These are phyloP conservation scores for Tinamus guttatus DNA, from an alignment of 2,113 vertebrate species.

Conservation along the genomic window DNA sequence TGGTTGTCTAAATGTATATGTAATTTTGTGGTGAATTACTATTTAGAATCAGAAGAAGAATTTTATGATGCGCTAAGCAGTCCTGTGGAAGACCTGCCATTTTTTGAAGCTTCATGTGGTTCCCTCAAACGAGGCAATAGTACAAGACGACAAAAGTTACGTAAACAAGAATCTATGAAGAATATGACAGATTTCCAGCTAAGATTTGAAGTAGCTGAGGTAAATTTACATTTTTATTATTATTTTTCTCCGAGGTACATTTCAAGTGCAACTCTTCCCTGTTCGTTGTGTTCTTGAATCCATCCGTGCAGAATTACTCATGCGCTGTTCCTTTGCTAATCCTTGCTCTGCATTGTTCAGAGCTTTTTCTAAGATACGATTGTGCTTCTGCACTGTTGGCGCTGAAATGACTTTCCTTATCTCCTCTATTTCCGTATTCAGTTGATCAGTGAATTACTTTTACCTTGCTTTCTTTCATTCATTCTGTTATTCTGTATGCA, in stretches of 20 bases:
- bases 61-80: conserved; percentile 94
- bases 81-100: conserved; percentile 83
- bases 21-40: conserved; percentile 35
- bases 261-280: neutral
- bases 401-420: neutral
- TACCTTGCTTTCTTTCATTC: neutral
- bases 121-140: conserved; percentile 56
- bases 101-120: conserved; percentile 79
- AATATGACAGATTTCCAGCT: conserved; percentile 90
- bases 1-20: neutral
- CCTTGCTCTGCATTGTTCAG: neutral
- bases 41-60: conserved; percentile 91
- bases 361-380: neutral
- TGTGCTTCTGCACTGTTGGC: neutral
- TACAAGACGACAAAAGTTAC: conserved; percentile 68
- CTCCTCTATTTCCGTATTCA: neutral
- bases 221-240: conserved; percentile 44
- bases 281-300: neutral
- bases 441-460: neutral
- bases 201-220: conserved; percentile 92
- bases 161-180: conserved; percentile 83
- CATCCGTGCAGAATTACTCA: neutral
- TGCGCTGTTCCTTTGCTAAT: neutral
- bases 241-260: neutral
- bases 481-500: neutral